Evolutionary conservation across 2,113 vertebrate genomes (phyloP), one percentile per base, ranked within the genome.

Genomic region (Acrocephalus arundinaceus): DNA sequence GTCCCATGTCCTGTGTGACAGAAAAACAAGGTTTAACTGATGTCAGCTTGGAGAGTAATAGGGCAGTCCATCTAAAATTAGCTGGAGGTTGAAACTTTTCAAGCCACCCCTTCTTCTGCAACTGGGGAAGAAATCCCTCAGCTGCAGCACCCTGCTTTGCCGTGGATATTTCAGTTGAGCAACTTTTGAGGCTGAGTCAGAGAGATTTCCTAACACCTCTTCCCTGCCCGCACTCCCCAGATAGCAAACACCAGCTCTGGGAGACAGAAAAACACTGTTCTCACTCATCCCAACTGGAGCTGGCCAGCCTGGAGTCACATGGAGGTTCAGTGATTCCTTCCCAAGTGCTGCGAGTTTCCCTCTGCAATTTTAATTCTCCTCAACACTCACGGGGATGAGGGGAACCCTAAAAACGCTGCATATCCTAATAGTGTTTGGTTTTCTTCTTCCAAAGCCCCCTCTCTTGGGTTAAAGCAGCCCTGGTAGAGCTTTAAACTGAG

Each of bases 131-230:
- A 61, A 85, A 70, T 9, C 72, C 41, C 58, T 85, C 75, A 33
- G 79, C 67, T 52, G 35, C 0, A 59, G 66, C 78, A 71, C 25
- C 2, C 70, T 68, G 43, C 73, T 21, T 18, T 35, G 45, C 66
- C 4, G 25, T 6, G 52, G 81, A 37, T 58, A 18, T 70, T 91
- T 85, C 19, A 48, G 49, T 73, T 93, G 76, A 86, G 94, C 72
- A 90, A 94, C 59, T 63, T 94, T 46, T n/a, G 59, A 84, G 63
- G 23, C 59, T 94, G 94, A 95, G 76, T 93, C 92, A 93, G 83
- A 94, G 86, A 95, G 83, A 92, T 97, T 95, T 93, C 95, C 83
- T 59, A 94, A 96, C 83, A 89, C 86, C 80, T 89, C 91, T 89
- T 89, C 49, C 57, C 65, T 89, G 68, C 84, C 74, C 1, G 0